These are phyloP conservation scores for Leptobrachium leishanense DNA, from an alignment of 2,113 vertebrate species.

Conservation along the genomic window DNA sequence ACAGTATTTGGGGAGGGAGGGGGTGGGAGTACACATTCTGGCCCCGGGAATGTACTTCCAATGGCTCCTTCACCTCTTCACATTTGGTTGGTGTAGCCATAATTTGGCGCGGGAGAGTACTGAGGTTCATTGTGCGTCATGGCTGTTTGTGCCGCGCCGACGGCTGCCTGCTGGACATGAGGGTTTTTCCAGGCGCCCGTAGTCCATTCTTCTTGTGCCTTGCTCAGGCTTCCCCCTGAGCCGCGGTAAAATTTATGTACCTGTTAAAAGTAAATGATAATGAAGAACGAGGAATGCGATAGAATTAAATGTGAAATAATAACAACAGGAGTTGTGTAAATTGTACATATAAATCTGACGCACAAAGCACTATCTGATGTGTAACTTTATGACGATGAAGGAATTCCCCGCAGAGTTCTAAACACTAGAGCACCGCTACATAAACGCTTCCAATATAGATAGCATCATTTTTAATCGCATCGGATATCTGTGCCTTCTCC, in stretches of 20 bases:
- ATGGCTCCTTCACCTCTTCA: constrained; percentile 59
- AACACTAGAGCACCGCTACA: too few species aligned
- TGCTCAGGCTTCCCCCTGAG: constrained; percentile 92
- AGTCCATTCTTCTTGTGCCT: constrained; percentile 97
- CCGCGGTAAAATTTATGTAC: constrained; percentile 96
- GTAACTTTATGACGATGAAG: too few species aligned
- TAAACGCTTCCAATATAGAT: too few species aligned
- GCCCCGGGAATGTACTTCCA: constrained; percentile 39
- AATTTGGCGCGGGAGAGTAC: constrained; percentile 91
- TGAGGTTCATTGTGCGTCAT: constrained; percentile 81
- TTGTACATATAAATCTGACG: too few species aligned
- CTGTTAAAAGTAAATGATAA: constrained; percentile 57
- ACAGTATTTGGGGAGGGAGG: neutral
- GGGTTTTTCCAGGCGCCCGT: constrained; percentile 96
- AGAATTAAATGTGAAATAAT: too few species aligned
- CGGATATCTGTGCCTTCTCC: too few species aligned
- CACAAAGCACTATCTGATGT: too few species aligned
- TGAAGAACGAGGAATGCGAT: too few species aligned
- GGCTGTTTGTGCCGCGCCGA: constrained; percentile 89
- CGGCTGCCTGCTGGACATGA: constrained; percentile 88
- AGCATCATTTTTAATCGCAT: too few species aligned
- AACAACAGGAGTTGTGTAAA: too few species aligned
- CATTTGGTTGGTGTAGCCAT: constrained; percentile 95
- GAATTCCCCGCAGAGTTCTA: too few species aligned
- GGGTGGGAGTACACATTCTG: constrained; percentile 35